These are phyloP conservation scores for Sinocyclocheilus anophthalmus DNA, from an alignment of 2,113 vertebrate genomes.

Conservation along the genomic window DNA sequence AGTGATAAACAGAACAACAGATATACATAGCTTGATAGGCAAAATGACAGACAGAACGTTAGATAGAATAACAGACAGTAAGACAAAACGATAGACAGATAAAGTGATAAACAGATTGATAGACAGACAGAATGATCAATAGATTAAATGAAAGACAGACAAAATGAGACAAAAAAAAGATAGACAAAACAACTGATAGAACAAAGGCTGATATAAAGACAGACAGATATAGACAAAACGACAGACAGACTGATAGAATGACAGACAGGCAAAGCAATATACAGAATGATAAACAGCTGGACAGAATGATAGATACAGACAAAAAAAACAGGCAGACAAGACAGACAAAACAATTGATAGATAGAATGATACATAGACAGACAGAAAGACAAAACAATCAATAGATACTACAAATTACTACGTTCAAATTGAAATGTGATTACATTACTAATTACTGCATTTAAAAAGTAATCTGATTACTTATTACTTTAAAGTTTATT, in stretches of 20 bases:
- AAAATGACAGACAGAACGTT: not conserved
- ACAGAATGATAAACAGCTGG: no score
- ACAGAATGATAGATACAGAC: not conserved
- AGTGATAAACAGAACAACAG: not conserved
- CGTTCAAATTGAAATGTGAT: no score
- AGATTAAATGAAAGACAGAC: no score
- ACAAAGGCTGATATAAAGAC: not conserved
- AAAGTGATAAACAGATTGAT: no score
- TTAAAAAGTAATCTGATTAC: no score
- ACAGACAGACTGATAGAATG: not conserved
- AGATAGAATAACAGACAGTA: not conserved
- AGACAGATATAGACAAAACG: not conserved
- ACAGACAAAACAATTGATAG: not conserved
- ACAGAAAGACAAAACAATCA: not conserved
- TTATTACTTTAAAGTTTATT: no score
- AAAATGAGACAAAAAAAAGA: not conserved
- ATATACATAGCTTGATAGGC: slow-evolving; percentile 21
- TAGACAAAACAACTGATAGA: not conserved
- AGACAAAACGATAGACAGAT: not conserved
- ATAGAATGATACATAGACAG: not conserved
- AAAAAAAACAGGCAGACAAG: not conserved
- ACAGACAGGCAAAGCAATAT: not conserved
- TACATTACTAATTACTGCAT: no score
- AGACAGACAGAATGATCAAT: not conserved
- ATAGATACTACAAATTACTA: not conserved